Evolutionary conservation across 1,140 invertebrate genomes (phyloP), one percentile per base, ranked within the genome.

Genomic region (Aphaenogaster rudis): DNA sequence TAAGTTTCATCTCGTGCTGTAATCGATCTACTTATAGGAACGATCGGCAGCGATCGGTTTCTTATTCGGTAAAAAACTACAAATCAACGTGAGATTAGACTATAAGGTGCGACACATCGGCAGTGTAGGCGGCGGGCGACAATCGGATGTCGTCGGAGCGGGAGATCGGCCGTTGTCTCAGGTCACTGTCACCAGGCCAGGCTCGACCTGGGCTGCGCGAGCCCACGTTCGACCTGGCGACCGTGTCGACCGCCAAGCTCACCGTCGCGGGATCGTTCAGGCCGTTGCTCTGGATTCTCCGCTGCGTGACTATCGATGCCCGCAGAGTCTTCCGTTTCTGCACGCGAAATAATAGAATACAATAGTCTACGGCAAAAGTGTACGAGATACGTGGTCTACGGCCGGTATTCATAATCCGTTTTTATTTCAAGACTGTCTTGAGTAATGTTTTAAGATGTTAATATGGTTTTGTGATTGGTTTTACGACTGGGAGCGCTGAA

Each of bases 291-390:
- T 98, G 97, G 54, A 97, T 96, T 63, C 98, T 96, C 88, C 98
- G 97, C 87, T 97, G 97, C 69, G 97, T 97, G 90, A 97, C 96
- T 89, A 98, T 96, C 9, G 97, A 97, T 15, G 97, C 97, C 88
- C 98, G 96, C 85, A 98, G 94, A 0, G 97, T 97, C 94, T 98
- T 98, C 0, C 98, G 96, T 96, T 98, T 98, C 98, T 98, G 96
- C 82, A 28, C 7, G 95, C 95, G 86, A 67, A 67, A 21, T 4
- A 42, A 54, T 5, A 86, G 42, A 87, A 67, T 79, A 28, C 8
- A n/a, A 59, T 45, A 33, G 2, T 69, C 48, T 28, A 45, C 8
- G 3, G 21, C 5, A 59, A 42, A 42, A 7, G 33, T 39, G 21
- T 52, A 36, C 17, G 15, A 50, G 3, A 66, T 63, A 64, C 15